Base-by-base conservation (phyloP, 2,888 invertebrate genomes). In the Thumatha senex region DNA sequence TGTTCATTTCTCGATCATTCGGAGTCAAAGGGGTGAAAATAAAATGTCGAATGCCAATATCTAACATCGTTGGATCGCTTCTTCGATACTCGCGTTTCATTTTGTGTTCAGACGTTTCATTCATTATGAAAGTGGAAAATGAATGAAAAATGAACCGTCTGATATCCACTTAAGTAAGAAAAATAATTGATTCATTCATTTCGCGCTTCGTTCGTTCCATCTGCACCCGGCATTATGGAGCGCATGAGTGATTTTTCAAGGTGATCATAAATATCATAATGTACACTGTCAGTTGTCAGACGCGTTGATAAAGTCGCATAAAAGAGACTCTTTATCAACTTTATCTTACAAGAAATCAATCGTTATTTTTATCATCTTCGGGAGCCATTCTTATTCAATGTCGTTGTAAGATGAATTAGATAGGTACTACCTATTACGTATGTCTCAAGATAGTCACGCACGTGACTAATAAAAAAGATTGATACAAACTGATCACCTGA, bases 401-500 rank as follows among this genome's bases (percentile, higher is more conserved):
- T 8, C 34, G 35, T 12, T 41, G 29, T 13, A 11, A 65, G 60
- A 63, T 63, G 58, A 60, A 54, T 46, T 54, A 56, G 52, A 67
- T 64, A n/a, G n/a, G n/a, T n/a, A n/a, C n/a, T n/a, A n/a, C n/a
- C n/a, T n/a, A 73, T 72, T 61, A 56, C 58, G 63, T 64, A 61
- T 56, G 65, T 59, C 67, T 45, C 43, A 15, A 33, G 44, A 46
- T 75, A 74, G 18, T 70, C 74, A 47, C 12, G 43, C 54, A 68
- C 72, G 72, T 75, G 72, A 72, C 5, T 24, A 24, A 5, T 24
- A 24, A 24, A 24, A n/a, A 24, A 5, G 18, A 24, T 5, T 24
- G 3, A 5, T 24, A 5, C 18, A 24, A 24, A 24, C 18, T 24
- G 5, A 2, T 24, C 5, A 24, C 18, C 3, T 24, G n/a, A n/a